Evolutionary conservation across 2,888 invertebrate genomes (phyloP), one percentile per base, ranked within the genome.

Genomic region (Drosophila anceps): DNA sequence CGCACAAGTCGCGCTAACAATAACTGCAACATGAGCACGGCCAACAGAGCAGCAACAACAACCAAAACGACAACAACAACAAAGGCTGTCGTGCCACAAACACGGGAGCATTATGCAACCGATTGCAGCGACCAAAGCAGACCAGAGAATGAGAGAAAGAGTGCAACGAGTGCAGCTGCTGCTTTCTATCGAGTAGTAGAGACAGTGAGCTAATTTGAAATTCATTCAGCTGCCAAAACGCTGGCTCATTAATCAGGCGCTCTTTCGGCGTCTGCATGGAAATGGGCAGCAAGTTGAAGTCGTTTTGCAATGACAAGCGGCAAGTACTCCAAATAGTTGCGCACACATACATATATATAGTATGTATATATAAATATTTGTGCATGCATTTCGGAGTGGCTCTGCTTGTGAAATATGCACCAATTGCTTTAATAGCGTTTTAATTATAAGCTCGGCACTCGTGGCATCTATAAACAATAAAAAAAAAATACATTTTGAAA

Each of bases 211-310:
- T 84, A 88, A 84, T 88, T 84, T 86, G 68, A 46, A 79, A 88
- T 88, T 81, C 84, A 84, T 88, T 88, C 84, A 86, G 57, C 89
- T 88, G 89, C 84, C 87, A 86, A 84, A 76, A 70, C 80, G 70
- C 64, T 69, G 74, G 76, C 85, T 85, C 82, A 82, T 85, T 85
- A 83, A 84, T 83, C 88, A 83, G 69, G 84, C 73, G 58, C 67
- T 68, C 67, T 68, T 67, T 58, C 63, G 54, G 58, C 69, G 58
- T 55, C 77, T 29, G 29, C 10, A 66, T 66, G 57, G 29, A 46
- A 73, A 60, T 58, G 60, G 46, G 6, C 53, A 60, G 51, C 70
- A 71, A 67, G 69, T 64, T 75, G 69, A 59, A 67, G 69, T 67
- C 68, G 78, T 88, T 88, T 83, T 88, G 85, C 82, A 83, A 83